Evolutionary conservation across 1,140 invertebrate species (phyloP).

Genomic region (Trigoniulus corallinus): DNA sequence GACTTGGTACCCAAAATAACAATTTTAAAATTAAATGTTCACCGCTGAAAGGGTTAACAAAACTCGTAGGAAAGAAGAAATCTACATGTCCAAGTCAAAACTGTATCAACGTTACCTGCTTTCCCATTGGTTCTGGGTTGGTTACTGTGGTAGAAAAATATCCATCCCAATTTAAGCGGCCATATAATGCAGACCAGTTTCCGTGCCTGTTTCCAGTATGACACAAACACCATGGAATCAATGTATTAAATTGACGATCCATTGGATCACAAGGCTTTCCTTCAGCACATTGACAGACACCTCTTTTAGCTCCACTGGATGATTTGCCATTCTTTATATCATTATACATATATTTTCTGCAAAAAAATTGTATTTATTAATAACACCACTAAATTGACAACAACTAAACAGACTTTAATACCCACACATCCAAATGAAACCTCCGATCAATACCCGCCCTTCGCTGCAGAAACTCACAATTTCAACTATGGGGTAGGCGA

Average conservation of each 20-base stretch:
- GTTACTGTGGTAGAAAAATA: slow-evolving; percentile 67
- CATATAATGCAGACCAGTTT: slow-evolving; percentile 61
- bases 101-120: too few relatives aligned
- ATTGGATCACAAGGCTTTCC: slow-evolving; percentile 42
- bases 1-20: not conserved
- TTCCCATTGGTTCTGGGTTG: slow-evolving; percentile 80
- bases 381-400: not conserved
- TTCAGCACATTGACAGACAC: slow-evolving; percentile 62
- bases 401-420: not conserved
- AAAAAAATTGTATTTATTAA: slow-evolving; percentile 1
- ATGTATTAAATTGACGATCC: slow-evolving; percentile 63
- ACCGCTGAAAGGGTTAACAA: too few relatives aligned
- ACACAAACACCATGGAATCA: slow-evolving; percentile 80
- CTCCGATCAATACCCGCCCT: too few relatives aligned
- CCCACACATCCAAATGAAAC: too few relatives aligned
- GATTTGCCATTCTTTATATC: slow-evolving; percentile 48
- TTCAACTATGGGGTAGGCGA: too few relatives aligned
- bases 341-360: slow-evolving; percentile 47
- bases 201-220: slow-evolving; percentile 75
- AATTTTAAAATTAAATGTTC: not conserved
- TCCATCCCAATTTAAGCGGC: slow-evolving; percentile 64
- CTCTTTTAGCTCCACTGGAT: slow-evolving; percentile 39
- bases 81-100: too few relatives aligned
- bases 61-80: too few relatives aligned
- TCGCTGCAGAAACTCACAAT: too few relatives aligned